Base-by-base conservation (phyloP, 2,113 vertebrate species). In the Tyto alba region DNA sequence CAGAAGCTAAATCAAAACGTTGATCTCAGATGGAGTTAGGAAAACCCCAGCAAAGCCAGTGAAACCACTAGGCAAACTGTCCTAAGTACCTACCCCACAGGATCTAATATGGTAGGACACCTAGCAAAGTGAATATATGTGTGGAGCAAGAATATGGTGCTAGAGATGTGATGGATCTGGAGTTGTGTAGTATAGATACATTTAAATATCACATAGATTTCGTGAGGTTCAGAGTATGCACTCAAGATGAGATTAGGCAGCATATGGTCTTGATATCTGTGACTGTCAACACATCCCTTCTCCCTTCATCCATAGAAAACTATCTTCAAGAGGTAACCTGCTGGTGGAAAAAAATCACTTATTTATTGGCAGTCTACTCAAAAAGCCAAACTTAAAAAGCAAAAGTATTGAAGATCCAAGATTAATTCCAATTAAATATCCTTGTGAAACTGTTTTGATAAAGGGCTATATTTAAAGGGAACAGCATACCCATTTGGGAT, bases 201-300 rank as follows among this genome's bases (percentile, higher is more conserved):
- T 85, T 93, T 92, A 90, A 94, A 91, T 91, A 94, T 75, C 89
- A 56, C 75, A 64, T 18, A 52, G 69, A 72, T 86, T 96, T 92
- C 66, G 30, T 64, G 78, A 92, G 88, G 86, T 87, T 94, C 86
- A 71, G 94, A 85, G 67, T 90, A 85, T 95, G 77, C 93, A 93
- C 93, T 96, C 5, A 16, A 74, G 82, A 94, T 93, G 92, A 96
- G 90, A 95, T 93, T 93, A 96, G 96, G 90, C 93, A 96, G 93
- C 95, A 96, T 96, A 94, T 96, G 96, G 96, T 95, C 92, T 72
- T 96, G 85, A 47, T 95, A 63, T 96, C 93, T 94, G 92, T 90
- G 92, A 96, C 95, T 95, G 95, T 97, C 96, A 96, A 95, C 95
- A 95, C 95, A 95, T 96, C 95, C 93, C 76, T 97, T 95, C 91